Evolutionary conservation across 2,113 vertebrate species (phyloP).

Genomic region (Platycercus adscitus): DNA sequence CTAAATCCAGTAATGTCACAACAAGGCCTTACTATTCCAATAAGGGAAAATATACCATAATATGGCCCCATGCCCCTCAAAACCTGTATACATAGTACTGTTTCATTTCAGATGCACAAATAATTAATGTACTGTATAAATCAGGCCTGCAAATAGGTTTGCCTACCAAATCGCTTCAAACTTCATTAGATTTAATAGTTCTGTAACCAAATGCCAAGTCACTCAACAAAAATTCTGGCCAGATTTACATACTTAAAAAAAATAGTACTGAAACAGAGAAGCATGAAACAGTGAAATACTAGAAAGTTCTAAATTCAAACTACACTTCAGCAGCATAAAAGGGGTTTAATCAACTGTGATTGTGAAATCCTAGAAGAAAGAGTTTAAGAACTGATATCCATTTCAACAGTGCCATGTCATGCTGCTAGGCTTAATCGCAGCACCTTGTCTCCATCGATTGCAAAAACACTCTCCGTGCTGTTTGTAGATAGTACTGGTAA

Average conservation of each 20-base stretch:
- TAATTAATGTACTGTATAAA: neutral
- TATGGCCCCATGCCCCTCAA: neutral
- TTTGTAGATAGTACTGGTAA: neutral
- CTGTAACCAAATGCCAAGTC: neutral
- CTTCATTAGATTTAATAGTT: neutral
- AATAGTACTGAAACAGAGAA: neutral
- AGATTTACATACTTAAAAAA: neutral
- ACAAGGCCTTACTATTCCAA: neutral
- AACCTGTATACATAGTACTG: neutral
- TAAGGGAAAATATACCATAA: neutral
- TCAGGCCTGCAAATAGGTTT: neutral
- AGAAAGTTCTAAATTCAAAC: conserved; percentile 8
- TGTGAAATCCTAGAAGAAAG: neutral
- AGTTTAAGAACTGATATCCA: neutral
- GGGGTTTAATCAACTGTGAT: neutral
- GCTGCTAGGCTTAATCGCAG: neutral
- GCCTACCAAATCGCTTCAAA: neutral
- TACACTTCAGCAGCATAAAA: neutral
- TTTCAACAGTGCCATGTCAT: neutral
- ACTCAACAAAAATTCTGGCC: neutral
- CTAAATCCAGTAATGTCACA: neutral
- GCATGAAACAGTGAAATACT: neutral
- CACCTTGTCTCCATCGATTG: neutral
- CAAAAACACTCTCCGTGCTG: neutral
- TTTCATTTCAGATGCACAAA: neutral